Conservation (phyloP, 2,113 vertebrate genomes). For the Neodon shergylaensis region DNA sequence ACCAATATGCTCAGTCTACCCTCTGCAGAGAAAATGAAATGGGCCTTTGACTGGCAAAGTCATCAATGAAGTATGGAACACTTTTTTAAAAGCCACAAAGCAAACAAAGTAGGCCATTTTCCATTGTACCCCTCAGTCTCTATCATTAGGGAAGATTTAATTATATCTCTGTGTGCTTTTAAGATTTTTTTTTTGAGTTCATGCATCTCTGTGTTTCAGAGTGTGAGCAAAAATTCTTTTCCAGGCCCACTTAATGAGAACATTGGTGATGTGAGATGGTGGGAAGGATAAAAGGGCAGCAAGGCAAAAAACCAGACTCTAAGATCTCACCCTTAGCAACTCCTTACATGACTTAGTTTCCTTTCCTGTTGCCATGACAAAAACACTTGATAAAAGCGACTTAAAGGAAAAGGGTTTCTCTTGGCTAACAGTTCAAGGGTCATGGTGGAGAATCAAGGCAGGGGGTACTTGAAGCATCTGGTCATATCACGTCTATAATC, state of each 20-base stretch:
- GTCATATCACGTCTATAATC: too few species aligned
- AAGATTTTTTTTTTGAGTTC: neutral
- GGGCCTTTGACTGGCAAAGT: neutral
- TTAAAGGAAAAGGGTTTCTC: neutral
- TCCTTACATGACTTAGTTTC: too few species aligned
- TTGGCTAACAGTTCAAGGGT: neutral
- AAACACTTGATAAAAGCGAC: neutral
- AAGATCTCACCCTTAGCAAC: too few species aligned
- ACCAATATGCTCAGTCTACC: neutral
- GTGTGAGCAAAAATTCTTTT: too few species aligned
- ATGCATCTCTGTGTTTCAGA: neutral
- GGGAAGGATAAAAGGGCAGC: neutral
- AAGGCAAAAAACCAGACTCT: neutral
- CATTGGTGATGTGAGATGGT: neutral
- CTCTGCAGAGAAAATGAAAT: neutral
- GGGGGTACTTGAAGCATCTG: too few species aligned
- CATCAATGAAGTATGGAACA: neutral
- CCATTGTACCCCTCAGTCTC: neutral
- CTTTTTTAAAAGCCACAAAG: neutral
- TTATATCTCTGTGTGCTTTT: neutral
- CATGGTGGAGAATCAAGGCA: neutral
- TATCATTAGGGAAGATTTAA: neutral
- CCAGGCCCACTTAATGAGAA: too few species aligned
- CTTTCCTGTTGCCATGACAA: neutral
- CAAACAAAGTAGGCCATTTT: neutral